These are phyloP conservation scores for Todiramphus saurophagus DNA, from an alignment of 2,113 vertebrate genomes.

Conservation along the genomic window DNA sequence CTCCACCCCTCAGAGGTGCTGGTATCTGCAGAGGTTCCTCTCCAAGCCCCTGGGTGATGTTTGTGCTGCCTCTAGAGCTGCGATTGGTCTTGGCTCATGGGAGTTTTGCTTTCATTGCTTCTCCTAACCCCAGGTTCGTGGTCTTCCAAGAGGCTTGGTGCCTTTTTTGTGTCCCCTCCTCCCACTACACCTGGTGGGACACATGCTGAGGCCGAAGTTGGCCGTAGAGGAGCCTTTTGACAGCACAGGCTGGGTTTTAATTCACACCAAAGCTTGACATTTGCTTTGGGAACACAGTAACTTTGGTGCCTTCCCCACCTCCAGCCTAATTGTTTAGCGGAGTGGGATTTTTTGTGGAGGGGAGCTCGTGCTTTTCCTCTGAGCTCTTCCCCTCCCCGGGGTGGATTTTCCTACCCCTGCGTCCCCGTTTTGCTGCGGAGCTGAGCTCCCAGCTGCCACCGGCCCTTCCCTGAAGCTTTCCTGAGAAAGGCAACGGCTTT, in stretches of 20 bases:
- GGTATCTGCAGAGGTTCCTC: not conserved
- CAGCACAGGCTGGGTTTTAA: not conserved
- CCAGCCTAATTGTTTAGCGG: no score
- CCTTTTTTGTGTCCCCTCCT: no score
- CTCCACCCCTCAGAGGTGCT: not conserved
- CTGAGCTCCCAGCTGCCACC: no score
- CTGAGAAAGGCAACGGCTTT: not conserved
- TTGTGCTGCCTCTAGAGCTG: not conserved
- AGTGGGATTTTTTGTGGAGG: not conserved
- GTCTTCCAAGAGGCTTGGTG: not conserved
- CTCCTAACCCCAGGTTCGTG: not conserved
- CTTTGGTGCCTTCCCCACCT: not conserved
- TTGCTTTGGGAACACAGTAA: not conserved
- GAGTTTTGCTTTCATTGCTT: not conserved
- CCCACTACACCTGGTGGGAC: not conserved
- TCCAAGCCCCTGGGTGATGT: not conserved
- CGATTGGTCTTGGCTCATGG: not conserved
- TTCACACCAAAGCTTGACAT: not conserved
- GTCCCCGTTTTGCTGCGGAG: no score
- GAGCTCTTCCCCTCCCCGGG: fast-evolving
- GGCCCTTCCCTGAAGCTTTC: no score
- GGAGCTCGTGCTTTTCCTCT: not conserved
- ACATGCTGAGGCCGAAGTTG: no score
- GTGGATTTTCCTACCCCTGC: not conserved
- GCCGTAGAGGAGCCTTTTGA: fast-evolving